Evolutionary conservation across 1,140 invertebrate species (phyloP).

Genomic region (Euwallacea similis): DNA sequence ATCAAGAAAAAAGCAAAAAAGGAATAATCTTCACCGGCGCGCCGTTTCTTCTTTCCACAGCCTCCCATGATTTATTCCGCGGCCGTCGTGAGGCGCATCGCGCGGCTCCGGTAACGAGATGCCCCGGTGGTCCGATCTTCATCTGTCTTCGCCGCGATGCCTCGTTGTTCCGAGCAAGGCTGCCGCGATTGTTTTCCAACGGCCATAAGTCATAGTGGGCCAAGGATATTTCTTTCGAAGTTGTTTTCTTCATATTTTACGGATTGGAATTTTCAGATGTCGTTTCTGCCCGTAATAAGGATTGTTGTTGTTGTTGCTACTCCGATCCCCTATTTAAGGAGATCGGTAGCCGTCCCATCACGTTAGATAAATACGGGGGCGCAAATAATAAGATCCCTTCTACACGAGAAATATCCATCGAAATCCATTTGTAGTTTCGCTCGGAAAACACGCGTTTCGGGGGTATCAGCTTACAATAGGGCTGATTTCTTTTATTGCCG

Average conservation of each 20-base stretch:
- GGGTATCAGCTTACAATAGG: constrained; percentile 40
- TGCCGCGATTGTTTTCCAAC: constrained; percentile 37
- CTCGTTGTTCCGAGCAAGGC: constrained; percentile 34
- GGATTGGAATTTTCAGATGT: constrained; percentile 2
- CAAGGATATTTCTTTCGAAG: constrained; percentile 23
- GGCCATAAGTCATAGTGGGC: constrained; percentile 39
- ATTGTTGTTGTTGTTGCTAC: background rate
- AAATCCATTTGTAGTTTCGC: constrained; percentile 38
- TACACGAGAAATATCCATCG: constrained; percentile 34
- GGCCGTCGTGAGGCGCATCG: constrained; percentile 44
- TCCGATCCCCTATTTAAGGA: background rate
- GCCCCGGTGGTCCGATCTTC: constrained; percentile 48
- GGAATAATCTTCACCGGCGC: constrained; percentile 18
- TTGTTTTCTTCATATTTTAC: constrained; percentile 19
- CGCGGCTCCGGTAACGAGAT: constrained; percentile 48
- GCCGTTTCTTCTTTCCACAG: constrained; percentile 22
- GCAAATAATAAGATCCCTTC: constrained; percentile 32
- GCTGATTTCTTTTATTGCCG: constrained; percentile 42
- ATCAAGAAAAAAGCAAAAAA: constrained; percentile 6
- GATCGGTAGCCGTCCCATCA: constrained; percentile 14
- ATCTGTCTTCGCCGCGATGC: constrained; percentile 45
- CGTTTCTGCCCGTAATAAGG: constrained; percentile 5
- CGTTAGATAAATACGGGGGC: constrained; percentile 32
- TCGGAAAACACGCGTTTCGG: constrained; percentile 21
- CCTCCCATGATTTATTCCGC: constrained; percentile 45